These are phyloP conservation scores for Sebastes oblongus DNA, from an alignment of 2,797 vertebrate genomes.

Conservation along the genomic window DNA sequence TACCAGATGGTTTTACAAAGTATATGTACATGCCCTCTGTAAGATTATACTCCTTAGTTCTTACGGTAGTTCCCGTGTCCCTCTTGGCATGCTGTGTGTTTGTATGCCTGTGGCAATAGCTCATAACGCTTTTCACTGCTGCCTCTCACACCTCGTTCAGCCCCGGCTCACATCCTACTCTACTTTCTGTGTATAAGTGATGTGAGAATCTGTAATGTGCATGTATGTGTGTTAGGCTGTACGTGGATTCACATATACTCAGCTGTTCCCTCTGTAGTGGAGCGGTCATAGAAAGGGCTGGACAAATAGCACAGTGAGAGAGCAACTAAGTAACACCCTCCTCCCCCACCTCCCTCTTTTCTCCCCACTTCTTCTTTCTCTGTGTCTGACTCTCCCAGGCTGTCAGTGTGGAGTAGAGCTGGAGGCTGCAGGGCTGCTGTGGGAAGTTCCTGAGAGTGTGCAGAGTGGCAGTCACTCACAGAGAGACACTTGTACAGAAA, in stretches of 20 bases:
- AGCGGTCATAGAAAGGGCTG: constrained; percentile 78
- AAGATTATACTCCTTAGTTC: constrained; percentile 17
- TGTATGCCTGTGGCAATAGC: constrained; percentile 51
- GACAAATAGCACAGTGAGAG: constrained; percentile 76
- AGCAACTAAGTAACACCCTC: constrained; percentile 84
- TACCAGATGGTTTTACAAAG: constrained; percentile 2
- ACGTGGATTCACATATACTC: constrained; percentile 60
- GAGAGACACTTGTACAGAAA: constrained; percentile 37
- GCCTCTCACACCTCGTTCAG: constrained; percentile 53
- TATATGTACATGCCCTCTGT: constrained; percentile 7
- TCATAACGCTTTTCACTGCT: constrained; percentile 40
- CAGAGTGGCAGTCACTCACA: constrained; percentile 40
- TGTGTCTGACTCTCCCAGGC: constrained; percentile 72
- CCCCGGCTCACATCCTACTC: constrained; percentile 29
- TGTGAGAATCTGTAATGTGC: constrained; percentile 53
- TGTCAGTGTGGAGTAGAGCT: constrained; percentile 78
- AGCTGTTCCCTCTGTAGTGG: constrained; percentile 78
- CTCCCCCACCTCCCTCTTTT: constrained; percentile 41
- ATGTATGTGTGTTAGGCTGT: constrained; percentile 15
- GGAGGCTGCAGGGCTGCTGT: constrained; percentile 66
- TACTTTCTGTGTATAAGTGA: constrained; percentile 50
- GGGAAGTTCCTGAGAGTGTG: constrained; percentile 67
- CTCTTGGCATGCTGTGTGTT: constrained; percentile 32
- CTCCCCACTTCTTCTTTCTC: constrained; percentile 52
- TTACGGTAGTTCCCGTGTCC: constrained; percentile 2